These are phyloP conservation scores for Drosophila mayri DNA, from an alignment of 1,140 invertebrate species.

Conservation along the genomic window DNA sequence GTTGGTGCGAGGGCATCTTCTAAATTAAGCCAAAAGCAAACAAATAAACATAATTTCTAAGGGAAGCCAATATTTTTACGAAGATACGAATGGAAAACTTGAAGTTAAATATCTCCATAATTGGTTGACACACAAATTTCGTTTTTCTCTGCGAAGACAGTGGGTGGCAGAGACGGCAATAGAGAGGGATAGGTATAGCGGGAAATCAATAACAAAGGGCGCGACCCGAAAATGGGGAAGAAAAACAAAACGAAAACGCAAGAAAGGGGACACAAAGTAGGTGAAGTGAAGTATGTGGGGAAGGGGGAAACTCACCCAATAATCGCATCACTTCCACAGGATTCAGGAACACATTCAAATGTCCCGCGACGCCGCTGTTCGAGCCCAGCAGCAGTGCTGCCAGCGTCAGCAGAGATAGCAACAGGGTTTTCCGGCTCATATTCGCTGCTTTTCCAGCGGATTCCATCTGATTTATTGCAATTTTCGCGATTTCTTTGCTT, in stretches of 20 bases:
- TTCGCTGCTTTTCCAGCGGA: constrained; percentile 41
- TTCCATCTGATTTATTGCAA: constrained; percentile 44
- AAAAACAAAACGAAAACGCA: neutral
- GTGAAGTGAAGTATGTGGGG: neutral
- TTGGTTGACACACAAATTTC: constrained; percentile 61
- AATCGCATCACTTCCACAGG: constrained; percentile 85
- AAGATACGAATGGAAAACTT: constrained; percentile 43
- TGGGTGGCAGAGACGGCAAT: neutral
- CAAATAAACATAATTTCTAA: constrained; percentile 68
- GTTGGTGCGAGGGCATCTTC: constrained; percentile 50
- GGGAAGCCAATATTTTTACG: constrained; percentile 42
- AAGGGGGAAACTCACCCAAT: constrained; percentile 77
- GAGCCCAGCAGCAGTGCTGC: constrained; percentile 52
- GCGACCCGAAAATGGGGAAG: constrained; percentile 9
- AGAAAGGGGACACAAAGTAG: neutral
- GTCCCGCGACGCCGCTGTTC: constrained; percentile 58
- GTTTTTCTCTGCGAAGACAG: constrained; percentile 15
- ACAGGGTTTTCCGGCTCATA: constrained; percentile 37
- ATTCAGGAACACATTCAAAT: constrained; percentile 85
- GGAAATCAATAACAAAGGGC: constrained; percentile 72
- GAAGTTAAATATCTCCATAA: constrained; percentile 41
- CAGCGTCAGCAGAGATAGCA: constrained; percentile 51
- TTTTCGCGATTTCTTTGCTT: constrained; percentile 56
- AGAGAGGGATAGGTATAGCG: neutral
- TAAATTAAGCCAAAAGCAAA: constrained; percentile 74